phyloP scores from a whole-genome alignment of 2,797 vertebrate genomes.

The Lithobates sylvaticus region DNA sequence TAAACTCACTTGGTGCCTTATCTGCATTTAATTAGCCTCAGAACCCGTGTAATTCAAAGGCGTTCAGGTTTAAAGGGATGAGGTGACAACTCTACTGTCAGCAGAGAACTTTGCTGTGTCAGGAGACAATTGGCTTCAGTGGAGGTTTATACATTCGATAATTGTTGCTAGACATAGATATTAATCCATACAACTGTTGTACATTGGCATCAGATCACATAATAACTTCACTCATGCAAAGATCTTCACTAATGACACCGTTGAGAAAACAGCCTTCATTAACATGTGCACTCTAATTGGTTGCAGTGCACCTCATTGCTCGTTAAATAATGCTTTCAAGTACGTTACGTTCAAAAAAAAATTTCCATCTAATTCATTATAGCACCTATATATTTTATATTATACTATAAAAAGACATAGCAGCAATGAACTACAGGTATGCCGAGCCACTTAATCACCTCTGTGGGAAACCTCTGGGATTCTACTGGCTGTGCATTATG shows the following conservation, averaged over 20 bases:
- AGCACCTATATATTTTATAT: background rate
- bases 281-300: no score
- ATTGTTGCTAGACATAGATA: background rate
- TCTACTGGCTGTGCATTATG: background rate
- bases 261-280: background rate
- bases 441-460: background rate
- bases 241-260: background rate
- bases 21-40: no score
- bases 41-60: no score
- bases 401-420: background rate
- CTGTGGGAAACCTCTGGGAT: background rate
- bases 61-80: no score
- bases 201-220: background rate
- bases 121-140: background rate
- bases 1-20: no score
- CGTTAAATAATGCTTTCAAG: background rate
- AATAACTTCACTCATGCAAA: background rate
- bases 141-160: background rate
- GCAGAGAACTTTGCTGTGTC: background rate
- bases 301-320: background rate
- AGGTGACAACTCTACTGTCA: no score
- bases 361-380: background rate
- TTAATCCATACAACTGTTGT: background rate
- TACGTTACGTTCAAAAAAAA: background rate
- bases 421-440: background rate